Evolutionary conservation across 1,140 invertebrate species (phyloP).

Genomic region (Zelostemma sp.): DNA sequence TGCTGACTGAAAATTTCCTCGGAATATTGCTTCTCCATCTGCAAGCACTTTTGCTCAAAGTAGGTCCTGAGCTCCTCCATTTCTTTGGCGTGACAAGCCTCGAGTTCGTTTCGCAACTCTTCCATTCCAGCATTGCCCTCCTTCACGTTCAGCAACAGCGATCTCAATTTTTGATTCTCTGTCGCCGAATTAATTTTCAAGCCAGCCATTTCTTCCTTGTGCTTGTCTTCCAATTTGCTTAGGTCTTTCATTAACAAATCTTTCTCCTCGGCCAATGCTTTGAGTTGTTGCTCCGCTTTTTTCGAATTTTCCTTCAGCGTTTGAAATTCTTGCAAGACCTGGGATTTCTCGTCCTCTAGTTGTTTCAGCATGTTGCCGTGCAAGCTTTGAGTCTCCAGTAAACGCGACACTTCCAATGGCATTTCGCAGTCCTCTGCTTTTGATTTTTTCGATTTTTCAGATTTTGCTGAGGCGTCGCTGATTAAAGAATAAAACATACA

Average conservation of each 20-base stretch:
- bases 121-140: slow-evolving; percentile 69
- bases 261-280: slow-evolving; percentile 41
- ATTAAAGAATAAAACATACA: too few species aligned
- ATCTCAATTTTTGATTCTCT: slow-evolving; percentile 54
- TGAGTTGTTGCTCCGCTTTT: slow-evolving; percentile 48
- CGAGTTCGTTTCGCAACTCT: slow-evolving; percentile 71
- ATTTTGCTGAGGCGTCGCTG: background rate
- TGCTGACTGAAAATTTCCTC: slow-evolving; percentile 80
- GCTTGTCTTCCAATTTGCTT: slow-evolving; percentile 52
- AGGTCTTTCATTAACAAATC: slow-evolving; percentile 21
- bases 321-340: slow-evolving; percentile 25
- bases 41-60: slow-evolving; percentile 82
- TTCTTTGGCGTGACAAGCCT: slow-evolving; percentile 77
- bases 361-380: slow-evolving; percentile 34
- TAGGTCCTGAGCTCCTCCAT: slow-evolving; percentile 83
- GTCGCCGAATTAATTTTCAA: slow-evolving; percentile 36
- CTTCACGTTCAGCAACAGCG: slow-evolving; percentile 64
- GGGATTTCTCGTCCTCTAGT: slow-evolving; percentile 45
- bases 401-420: slow-evolving; percentile 28
- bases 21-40: slow-evolving; percentile 82
- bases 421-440: slow-evolving; percentile 22
- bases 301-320: slow-evolving; percentile 33
- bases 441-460: slow-evolving; percentile 20
- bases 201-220: slow-evolving; percentile 61
- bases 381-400: slow-evolving; percentile 27